phyloP scores from a whole-genome alignment of 2,888 invertebrate genomes.

The Theristus sp. region DNA sequence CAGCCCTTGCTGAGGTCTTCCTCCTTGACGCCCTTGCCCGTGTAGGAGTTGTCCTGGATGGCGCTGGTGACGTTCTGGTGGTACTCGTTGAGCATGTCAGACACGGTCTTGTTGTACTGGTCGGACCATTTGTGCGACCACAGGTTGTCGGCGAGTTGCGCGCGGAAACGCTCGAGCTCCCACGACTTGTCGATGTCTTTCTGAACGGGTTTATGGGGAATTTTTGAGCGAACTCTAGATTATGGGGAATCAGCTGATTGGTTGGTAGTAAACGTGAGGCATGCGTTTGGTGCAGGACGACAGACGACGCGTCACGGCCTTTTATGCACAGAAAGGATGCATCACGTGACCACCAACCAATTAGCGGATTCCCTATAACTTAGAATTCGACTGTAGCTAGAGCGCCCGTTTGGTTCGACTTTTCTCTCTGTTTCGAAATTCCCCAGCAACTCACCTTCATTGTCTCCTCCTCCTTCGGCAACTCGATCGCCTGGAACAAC shows the following conservation, averaged over 20 bases:
- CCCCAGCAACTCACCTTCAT: neutral
- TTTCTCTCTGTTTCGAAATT: too few species aligned
- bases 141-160: neutral
- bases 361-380: too few species aligned
- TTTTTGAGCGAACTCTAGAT: too few species aligned
- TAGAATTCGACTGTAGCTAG: too few species aligned
- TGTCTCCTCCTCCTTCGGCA: neutral
- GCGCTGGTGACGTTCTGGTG: constrained; percentile 7
- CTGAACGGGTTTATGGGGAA: neutral
- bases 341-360: too few species aligned
- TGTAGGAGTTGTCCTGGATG: constrained; percentile 1
- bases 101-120: constrained; percentile 2
- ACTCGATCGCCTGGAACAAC: constrained; percentile 6
- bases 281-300: too few species aligned
- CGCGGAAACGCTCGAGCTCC: neutral
- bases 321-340: too few species aligned
- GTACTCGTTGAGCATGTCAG: constrained; percentile 2
- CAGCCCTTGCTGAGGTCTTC: constrained; percentile 6
- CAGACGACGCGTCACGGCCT: too few species aligned
- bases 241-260: too few species aligned
- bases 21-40: neutral
- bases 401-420: too few species aligned
- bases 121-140: constrained; percentile 2
- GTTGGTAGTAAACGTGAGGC: too few species aligned
- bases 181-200: neutral